Conservation (phyloP, 2,797 vertebrate genomes). For the Eremophila alpestris region DNA sequence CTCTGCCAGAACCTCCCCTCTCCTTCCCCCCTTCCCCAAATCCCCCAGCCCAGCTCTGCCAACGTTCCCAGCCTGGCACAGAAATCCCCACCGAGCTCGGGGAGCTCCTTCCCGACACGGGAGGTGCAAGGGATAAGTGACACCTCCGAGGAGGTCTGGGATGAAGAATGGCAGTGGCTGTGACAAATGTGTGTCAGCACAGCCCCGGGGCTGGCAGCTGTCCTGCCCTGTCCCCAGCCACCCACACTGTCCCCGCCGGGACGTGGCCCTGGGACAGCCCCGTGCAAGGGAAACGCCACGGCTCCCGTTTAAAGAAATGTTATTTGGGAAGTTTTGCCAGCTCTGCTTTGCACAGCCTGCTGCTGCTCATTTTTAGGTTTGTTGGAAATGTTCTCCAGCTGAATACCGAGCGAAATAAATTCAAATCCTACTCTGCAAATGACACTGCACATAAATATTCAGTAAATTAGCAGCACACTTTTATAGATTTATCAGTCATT, state of each 20-base stretch:
- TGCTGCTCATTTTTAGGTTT: constrained; percentile 72
- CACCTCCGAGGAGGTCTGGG: constrained; percentile 20
- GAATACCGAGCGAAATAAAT: constrained; percentile 88
- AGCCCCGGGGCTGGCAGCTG: constrained; percentile 12
- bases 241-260: accelerated
- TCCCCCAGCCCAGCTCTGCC: neutral
- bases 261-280: accelerated
- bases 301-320: neutral
- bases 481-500: constrained; percentile 99
- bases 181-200: neutral
- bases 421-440: constrained; percentile 88
- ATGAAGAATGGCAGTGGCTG: neutral
- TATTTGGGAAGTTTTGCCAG: constrained; percentile 67
- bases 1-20: neutral
- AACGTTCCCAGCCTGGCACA: neutral
- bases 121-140: neutral
- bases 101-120: neutral
- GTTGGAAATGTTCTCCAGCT: constrained; percentile 83
- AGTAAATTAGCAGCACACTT: constrained; percentile 97
- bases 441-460: constrained; percentile 99
- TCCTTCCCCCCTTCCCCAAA: neutral
- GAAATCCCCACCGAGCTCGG: accelerated
- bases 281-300: accelerated
- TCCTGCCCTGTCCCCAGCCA: neutral
- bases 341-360: constrained; percentile 49